Percentiles rank a stretch among this genome's conserved stretches.
These are phyloP conservation scores for Sylvilagus floridanus DNA, from an alignment of 2,797 vertebrate genomes.

Conservation along the genomic window DNA sequence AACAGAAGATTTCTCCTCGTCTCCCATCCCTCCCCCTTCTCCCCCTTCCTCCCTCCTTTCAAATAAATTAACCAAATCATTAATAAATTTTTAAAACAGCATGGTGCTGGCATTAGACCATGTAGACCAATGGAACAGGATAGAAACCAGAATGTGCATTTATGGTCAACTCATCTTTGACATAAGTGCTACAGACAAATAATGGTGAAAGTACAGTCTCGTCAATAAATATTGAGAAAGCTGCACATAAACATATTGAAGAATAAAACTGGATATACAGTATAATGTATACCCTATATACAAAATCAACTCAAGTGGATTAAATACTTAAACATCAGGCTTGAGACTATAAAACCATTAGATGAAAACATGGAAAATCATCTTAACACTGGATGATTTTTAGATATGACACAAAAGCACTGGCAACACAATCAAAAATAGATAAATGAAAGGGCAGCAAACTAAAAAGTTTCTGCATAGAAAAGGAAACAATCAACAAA, in stretches of 20 bases:
- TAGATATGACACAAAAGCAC: background rate
- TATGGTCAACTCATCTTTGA: background rate
- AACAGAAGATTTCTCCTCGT: too few species aligned
- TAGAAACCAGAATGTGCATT: background rate
- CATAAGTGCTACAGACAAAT: background rate
- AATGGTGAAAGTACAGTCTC: background rate
- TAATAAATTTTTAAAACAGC: background rate
- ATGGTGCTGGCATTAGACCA: background rate
- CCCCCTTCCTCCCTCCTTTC: too few species aligned
- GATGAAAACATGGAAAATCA: background rate
- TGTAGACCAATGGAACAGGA: background rate
- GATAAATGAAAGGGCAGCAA: background rate
- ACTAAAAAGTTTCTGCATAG: background rate
- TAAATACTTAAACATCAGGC: background rate
- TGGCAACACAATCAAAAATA: background rate
- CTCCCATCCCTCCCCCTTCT: too few species aligned
- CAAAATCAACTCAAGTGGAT: background rate
- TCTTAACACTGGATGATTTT: background rate
- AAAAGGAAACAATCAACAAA: background rate
- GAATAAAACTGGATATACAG: background rate
- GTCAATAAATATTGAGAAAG: background rate
- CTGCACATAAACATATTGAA: background rate
- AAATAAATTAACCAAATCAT: too few species aligned
- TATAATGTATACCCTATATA: background rate
- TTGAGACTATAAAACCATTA: background rate